Base-by-base conservation (phyloP, 2,113 vertebrate species). In the Guaruba guarouba region DNA sequence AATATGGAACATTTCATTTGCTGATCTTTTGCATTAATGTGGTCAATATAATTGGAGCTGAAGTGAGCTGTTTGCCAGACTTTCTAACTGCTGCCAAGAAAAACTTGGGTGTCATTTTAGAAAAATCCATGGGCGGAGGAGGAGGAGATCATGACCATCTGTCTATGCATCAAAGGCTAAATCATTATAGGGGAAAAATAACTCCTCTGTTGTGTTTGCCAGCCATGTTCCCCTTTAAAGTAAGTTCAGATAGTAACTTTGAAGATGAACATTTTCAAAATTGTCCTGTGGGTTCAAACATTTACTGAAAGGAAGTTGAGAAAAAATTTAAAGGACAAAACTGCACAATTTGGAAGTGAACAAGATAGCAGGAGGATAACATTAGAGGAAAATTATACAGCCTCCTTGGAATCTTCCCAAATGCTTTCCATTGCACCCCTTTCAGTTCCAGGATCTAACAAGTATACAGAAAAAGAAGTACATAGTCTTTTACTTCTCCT, bases 61-160 rank as follows among this genome's bases (percentile, higher is more conserved):
- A 97, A 97, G 90, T 59, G 96, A 98, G 97, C 97, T 98, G 97
- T 97, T 98, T 98, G 98, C 98, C 98, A 98, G 97, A 97, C 97
- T 97, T 97, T 85, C 83, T 93, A 97, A 97, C 93, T 97, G 96
- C 98, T 98, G 98, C 98, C 98, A 98, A 98, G 97, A 98, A 98
- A 98, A 98, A 97, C 97, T 98, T 98, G 97, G 97, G 98, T 98
- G 98, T 98, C 98, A 97, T 98, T 97, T 98, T 97, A 97, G 97
- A 98, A 98, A 98, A 98, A 98, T 97, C 97, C 96, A 96, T 97
- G 94, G 91, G 96, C 97, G 97, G 97, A 96, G 97, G 97, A 97
- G 96, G 97, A 97, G 95, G 81, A 96, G 97, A 97, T 97, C 97
- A 96, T 94, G 95, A 97, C 97, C 97, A 98, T 98, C 98, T 98